Evolutionary conservation across 2,797 vertebrate genomes (phyloP).

Genomic region (Chelon labrosus): DNA sequence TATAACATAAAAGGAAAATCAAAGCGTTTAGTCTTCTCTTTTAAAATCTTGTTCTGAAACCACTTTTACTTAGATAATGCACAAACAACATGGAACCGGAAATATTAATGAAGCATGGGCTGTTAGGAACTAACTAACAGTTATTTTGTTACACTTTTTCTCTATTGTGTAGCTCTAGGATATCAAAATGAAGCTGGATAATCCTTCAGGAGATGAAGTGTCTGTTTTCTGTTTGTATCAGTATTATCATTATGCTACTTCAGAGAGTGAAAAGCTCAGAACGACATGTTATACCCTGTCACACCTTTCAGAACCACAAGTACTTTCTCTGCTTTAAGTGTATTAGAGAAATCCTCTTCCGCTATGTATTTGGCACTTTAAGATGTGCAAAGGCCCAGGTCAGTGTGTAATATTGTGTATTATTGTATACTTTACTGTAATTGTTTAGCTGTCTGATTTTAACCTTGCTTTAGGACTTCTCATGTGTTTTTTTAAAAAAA

Average conservation of each 20-base stretch:
- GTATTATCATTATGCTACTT: constrained; percentile 5
- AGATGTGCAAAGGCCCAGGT: constrained; percentile 65
- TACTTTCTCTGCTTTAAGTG: constrained; percentile 39
- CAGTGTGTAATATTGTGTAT: constrained; percentile 84
- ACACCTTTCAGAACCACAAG: constrained; percentile 7
- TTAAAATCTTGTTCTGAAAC: background rate
- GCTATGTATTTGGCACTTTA: constrained; percentile 73
- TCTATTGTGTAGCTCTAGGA: background rate
- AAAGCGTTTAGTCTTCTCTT: background rate
- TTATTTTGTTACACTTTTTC: background rate
- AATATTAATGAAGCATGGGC: background rate
- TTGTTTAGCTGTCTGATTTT: constrained; percentile 77
- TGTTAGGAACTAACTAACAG: background rate
- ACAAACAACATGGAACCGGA: background rate
- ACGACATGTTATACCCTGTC: constrained; percentile 19
- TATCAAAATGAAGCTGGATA: constrained; percentile 12
- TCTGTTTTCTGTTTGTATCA: constrained; percentile 23
- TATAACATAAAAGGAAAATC: background rate
- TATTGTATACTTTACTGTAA: constrained; percentile 84
- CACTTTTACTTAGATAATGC: background rate
- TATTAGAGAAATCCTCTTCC: constrained; percentile 68
- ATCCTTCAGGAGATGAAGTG: constrained; percentile 25
- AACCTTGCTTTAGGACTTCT: constrained; percentile 70
- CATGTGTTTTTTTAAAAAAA: constrained; percentile 59
- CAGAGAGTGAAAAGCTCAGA: constrained; percentile 4